A percentile compares a stretch with the other conserved stretches of the same genome.
phyloP scores from a whole-genome alignment of 2,113 vertebrate species.

The Zosterops hypoxanthus region DNA sequence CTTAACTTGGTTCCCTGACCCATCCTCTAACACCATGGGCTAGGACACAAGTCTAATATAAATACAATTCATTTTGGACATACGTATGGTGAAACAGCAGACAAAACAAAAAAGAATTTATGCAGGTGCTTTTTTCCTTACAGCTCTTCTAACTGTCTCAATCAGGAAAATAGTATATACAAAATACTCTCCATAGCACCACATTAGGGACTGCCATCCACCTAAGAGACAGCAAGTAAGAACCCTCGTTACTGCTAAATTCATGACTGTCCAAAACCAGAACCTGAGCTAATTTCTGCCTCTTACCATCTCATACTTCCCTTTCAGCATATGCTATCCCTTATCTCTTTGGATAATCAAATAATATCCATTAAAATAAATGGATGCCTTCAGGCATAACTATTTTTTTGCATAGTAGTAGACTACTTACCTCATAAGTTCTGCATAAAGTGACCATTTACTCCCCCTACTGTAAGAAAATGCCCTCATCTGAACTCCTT shows the following conservation, averaged over 20 bases:
- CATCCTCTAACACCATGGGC: neutral
- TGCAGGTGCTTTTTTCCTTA: neutral
- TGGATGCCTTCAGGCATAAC: neutral
- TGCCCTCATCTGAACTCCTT: neutral
- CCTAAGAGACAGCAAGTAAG: neutral
- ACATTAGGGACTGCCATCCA: neutral
- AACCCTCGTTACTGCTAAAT: neutral
- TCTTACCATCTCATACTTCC: fast-evolving
- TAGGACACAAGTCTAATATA: neutral
- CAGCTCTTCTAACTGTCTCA: neutral
- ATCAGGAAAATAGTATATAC: neutral
- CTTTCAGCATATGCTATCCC: neutral
- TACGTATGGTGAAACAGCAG: neutral
- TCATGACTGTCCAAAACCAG: neutral
- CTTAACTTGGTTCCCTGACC: neutral
- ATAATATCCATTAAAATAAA: neutral
- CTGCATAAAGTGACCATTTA: neutral
- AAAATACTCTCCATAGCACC: neutral
- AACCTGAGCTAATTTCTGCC: neutral
- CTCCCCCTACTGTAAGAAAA: constrained; percentile 14
- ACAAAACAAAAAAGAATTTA: neutral
- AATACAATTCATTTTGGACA: neutral
- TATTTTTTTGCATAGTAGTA: neutral
- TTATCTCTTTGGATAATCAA: neutral
- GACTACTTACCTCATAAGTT: neutral